A percentile compares a stretch with the other conserved stretches of the same genome.
Evolutionary conservation across 2,113 vertebrate genomes (phyloP).

Genomic region (Alethe diademata): DNA sequence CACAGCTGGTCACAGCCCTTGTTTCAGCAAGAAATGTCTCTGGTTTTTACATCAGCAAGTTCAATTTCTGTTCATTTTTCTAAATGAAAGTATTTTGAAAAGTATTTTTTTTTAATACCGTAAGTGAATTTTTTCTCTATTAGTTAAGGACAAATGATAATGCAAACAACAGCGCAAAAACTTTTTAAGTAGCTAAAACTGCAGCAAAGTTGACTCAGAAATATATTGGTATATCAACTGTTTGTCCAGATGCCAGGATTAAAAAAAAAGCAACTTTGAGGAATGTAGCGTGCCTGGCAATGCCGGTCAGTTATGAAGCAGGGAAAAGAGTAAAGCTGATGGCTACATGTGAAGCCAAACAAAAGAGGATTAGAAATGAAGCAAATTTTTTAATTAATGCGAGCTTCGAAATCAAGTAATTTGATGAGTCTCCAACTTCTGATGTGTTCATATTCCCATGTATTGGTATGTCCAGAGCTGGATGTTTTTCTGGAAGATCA

Average conservation of each 20-base stretch:
- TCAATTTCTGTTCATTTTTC: neutral
- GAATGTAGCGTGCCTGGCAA: neutral
- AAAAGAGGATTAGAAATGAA: neutral
- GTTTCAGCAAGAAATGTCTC: neutral
- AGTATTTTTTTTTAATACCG: neutral
- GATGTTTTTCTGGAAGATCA: slow-evolving; percentile 33
- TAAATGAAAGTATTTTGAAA: neutral
- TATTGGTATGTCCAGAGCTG: neutral
- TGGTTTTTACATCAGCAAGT: neutral
- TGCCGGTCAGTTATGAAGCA: neutral
- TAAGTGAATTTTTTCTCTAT: neutral
- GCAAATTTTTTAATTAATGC: neutral
- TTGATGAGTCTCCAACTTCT: neutral
- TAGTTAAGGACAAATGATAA: neutral
- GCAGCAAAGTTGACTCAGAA: neutral
- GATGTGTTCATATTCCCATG: neutral
- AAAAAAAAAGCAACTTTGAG: neutral
- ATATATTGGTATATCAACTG: neutral
- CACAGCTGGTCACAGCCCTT: neutral
- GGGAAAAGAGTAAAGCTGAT: neutral
- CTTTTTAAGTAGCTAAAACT: neutral
- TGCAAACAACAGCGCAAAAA: neutral
- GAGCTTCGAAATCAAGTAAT: neutral
- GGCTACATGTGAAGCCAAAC: neutral
- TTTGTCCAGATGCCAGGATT: neutral